Evolutionary conservation across 2,888 invertebrate genomes (phyloP), one percentile per base, ranked within the genome.

Genomic region (Volucella bombylans): DNA sequence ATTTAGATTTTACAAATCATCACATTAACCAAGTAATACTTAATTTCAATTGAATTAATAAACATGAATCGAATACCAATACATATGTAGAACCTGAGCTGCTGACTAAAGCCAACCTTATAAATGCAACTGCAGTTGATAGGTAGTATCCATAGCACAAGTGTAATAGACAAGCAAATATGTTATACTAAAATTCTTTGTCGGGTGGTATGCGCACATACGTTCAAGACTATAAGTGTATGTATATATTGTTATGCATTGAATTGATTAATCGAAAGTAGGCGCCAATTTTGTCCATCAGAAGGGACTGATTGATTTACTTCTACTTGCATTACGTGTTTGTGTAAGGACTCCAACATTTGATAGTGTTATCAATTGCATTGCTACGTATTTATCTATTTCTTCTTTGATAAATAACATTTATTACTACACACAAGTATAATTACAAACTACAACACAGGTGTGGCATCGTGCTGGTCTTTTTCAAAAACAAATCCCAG

Each of bases 391-490:
- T n/a, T 10, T 11, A 38, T 55, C 8, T 57, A 49, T 68, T n/a
- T 41, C 23, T 6, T 31, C 8, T 10, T 47, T 10, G 10, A 31
- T 62, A 39, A 52, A 47, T 59, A 59, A 1, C 41, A 39, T 9
- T 10, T 45, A 4, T 38, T 12, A 23, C 43, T 52, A n/a, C 15
- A 50, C 55, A 62, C 14, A 45, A 45, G 6, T 11, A 50, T 80
- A 71, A 80, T 83, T 80, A 55, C 18, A 74, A 80, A 74, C 55
- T 55, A 74, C 69, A 83, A 80, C 80, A 83, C 83, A 83, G 83
- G 83, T 83, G 83, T 83, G 83, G 83, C 74, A 67, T 74, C 65
- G 39, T 59, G 64, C 69, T 74, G 8, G 64, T 69, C 45, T 80
- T 47, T 52, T 68, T 38, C 68, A 31, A 71, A 14, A 59, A 39